Evolutionary conservation across 2,888 invertebrate genomes (phyloP).

Genomic region (Melanotus villosus): DNA sequence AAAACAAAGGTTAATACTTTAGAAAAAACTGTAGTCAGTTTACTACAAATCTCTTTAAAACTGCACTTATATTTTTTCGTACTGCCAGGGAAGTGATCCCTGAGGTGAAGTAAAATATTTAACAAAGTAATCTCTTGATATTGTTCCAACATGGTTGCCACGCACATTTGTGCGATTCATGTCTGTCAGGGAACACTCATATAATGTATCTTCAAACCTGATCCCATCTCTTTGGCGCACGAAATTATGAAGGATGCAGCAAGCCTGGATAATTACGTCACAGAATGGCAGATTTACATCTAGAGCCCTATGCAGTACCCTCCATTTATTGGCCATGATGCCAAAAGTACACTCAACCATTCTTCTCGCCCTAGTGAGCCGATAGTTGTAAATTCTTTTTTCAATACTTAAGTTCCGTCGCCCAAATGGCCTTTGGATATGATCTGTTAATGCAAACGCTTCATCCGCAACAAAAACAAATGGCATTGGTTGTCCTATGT

Average conservation of each 20-base stretch:
- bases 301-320: too few species aligned
- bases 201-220: neutral
- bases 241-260: too few species aligned
- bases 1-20: too few species aligned
- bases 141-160: too few species aligned
- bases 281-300: too few species aligned
- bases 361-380: neutral
- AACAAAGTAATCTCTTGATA: too few species aligned
- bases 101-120: constrained; percentile 12
- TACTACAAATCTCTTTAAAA: neutral
- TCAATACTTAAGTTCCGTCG: constrained; percentile 16
- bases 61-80: constrained; percentile 26
- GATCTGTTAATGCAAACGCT: constrained; percentile 14
- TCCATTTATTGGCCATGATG: too few species aligned
- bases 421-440: constrained; percentile 3
- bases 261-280: too few species aligned
- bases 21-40: too few species aligned
- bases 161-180: neutral
- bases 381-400: constrained; percentile 12
- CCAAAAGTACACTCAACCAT: neutral
- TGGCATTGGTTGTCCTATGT: constrained; percentile 26
- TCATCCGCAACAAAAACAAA: constrained; percentile 19
- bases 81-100: constrained; percentile 23
- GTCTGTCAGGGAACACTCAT: constrained; percentile 1
- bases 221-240: too few species aligned